Evolutionary conservation across 1,140 invertebrate species (phyloP), one percentile per base, ranked within the genome.

Genomic region (Bombus sibiricus): DNA sequence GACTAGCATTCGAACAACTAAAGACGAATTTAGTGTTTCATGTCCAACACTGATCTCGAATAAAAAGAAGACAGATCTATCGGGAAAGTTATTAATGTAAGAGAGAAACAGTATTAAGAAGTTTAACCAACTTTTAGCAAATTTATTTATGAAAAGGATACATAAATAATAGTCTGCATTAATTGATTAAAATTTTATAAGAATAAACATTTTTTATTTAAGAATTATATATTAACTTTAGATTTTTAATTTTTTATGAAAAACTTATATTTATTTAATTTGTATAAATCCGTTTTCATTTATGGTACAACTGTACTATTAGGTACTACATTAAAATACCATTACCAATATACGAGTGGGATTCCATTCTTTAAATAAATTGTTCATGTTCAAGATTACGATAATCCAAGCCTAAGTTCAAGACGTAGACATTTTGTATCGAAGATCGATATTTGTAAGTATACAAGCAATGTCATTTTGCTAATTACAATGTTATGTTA

Each of bases 341-440:
- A 8, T 81, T 32, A 41, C 25, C n/a, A 75, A 47, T 68, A 47
- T 57, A 34, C 32, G 22, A 28, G 32, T 59, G 37, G 3, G 25
- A 62, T 10, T 72, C 76, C 83, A 41, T 62, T 80, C 83, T 79
- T 59, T 34, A 39, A 37, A 34, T 43, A 79, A 62, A 72, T 84
- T 62, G 83, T 84, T 69, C 43, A 72, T 84, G 83, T 22, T 79
- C 25, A 37, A 43, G 2, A 72, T 59, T 71, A 79, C 72, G 22
- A 47, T 68, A 77, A 37, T 72, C n/a, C 22, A 32, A 32, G 25
- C 43, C 83, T 72, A 43, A 76, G 41, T 85, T 85, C 83, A 85
- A 80, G 76, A 39, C 68, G 34, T 72, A 80, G 77, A 71, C 62
- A 85, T 85, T 85, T 85, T 85, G 37, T 85, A 85, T 85, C 68